Conservation (phyloP, 1,140 invertebrate genomes). For the Drosophila teissieri region DNA sequence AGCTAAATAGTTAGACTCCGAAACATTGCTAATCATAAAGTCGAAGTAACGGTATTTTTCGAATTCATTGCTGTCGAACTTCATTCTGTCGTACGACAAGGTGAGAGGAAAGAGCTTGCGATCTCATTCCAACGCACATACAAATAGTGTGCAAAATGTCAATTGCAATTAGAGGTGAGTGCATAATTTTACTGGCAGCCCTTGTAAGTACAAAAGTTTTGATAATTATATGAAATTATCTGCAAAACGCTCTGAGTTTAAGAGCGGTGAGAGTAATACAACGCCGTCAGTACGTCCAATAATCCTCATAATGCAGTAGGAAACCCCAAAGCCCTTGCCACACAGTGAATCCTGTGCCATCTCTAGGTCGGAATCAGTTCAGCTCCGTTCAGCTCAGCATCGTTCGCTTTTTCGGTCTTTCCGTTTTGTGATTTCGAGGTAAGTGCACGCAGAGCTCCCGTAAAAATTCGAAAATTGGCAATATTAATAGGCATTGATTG, state of each 20-base stretch:
- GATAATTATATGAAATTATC: too few relatives aligned
- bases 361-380: constrained; percentile 8
- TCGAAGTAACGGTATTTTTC: background rate
- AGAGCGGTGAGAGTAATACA: too few relatives aligned
- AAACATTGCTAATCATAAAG: too few relatives aligned
- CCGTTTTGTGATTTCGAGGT: constrained; percentile 79
- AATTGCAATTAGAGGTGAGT: background rate
- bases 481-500: constrained; percentile 61
- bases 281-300: too few relatives aligned
- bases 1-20: too few relatives aligned
- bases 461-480: constrained; percentile 44
- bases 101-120: background rate
- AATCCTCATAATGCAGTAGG: too few relatives aligned
- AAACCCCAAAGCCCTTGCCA: too few relatives aligned
- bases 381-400: constrained; percentile 10
- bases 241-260: too few relatives aligned
- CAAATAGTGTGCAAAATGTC: background rate
- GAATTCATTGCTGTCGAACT: background rate
- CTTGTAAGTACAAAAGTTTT: too few relatives aligned
- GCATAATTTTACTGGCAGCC: background rate
- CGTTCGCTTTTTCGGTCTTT: constrained; percentile 58
- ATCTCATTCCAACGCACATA: background rate
- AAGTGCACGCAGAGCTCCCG: constrained; percentile 58
- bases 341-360: background rate
- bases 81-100: background rate